Percentiles rank a stretch among this genome's conserved stretches.
phyloP scores from a whole-genome alignment of 2,113 vertebrate genomes.

The Caranx ignobilis region DNA sequence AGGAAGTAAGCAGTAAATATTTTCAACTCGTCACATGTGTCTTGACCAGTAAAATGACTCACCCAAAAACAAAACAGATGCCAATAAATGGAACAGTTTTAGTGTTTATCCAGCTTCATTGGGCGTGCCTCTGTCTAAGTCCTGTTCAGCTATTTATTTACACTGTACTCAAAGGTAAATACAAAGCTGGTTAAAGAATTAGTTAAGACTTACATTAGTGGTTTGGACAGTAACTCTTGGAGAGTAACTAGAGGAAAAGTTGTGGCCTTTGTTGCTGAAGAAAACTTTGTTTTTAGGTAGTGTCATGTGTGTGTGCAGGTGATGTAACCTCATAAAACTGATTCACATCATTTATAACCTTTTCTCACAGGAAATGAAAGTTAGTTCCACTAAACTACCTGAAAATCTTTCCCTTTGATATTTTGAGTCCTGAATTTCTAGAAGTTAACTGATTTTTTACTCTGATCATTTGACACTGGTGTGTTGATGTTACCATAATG shows the following conservation, averaged over 20 bases:
- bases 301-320: not conserved
- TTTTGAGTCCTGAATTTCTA: constrained; percentile 3
- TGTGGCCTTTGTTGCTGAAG: not conserved
- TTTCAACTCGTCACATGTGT: constrained; percentile 20
- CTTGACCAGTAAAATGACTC: constrained; percentile 53
- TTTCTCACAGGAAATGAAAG: not conserved
- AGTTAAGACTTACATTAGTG: not conserved
- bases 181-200: not conserved
- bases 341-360: not conserved
- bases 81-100: constrained; percentile 2
- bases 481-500: constrained; percentile 18
- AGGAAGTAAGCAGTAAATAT: not conserved
- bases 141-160: not conserved
- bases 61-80: constrained; percentile 13
- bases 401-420: not conserved
- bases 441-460: not conserved
- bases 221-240: not conserved
- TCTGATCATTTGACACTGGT: constrained; percentile 14
- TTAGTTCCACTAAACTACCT: not conserved
- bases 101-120: not conserved
- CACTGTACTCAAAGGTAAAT: not conserved
- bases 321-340: not conserved
- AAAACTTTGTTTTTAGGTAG: not conserved
- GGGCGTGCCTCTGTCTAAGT: constrained; percentile 6
- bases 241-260: not conserved